Evolutionary conservation across 2,888 invertebrate species (phyloP), one percentile per base, ranked within the genome.

Genomic region (Polietes domitor): DNA sequence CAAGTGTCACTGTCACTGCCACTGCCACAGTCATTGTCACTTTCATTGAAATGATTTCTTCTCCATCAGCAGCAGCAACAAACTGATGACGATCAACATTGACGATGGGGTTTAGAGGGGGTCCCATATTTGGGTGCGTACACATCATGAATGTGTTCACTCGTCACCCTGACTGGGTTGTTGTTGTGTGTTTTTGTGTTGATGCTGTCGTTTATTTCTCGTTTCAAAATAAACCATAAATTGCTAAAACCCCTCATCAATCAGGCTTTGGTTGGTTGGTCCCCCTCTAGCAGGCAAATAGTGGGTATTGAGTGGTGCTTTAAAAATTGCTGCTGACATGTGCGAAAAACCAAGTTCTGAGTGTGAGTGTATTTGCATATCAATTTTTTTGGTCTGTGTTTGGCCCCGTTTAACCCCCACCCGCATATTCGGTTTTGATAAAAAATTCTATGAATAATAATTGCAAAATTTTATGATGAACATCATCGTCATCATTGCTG

Each of bases 1-100:
- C 68, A 65, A 80, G 61, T 81, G 78, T 81, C 83, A 84, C 58
- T 84, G 77, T 68, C 65, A 65, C 12, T 65, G 53, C 17, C 61
- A 61, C n/a, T 61, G n/a, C n/a, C n/a, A n/a, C n/a, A n/a, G 70
- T 72, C 83, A 78, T 80, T 80, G 83, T 78, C 80, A 78, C 63
- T 72, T 78, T 76, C 75, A 84, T 83, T 83, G 55, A 75, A 77
- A 80, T 65, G 28, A 53, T 17, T 37, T 65, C 76, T 58, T 76
- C 68, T 28, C 37, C 71, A 74, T 74, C 58, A 53, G 17, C 43
- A 37, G 3, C 71, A 43, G 32, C 37, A 28, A 17, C 41, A 65
- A 55, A 72, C 32, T 74, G 47, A 73, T 68, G 73, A 47, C 37
- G 24, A 10, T 24, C 41, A 68, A 50, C 24, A 55, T 28, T 81